Conservation (phyloP, 1,140 invertebrate genomes). For the Zeugodacus cucurbitae region DNA sequence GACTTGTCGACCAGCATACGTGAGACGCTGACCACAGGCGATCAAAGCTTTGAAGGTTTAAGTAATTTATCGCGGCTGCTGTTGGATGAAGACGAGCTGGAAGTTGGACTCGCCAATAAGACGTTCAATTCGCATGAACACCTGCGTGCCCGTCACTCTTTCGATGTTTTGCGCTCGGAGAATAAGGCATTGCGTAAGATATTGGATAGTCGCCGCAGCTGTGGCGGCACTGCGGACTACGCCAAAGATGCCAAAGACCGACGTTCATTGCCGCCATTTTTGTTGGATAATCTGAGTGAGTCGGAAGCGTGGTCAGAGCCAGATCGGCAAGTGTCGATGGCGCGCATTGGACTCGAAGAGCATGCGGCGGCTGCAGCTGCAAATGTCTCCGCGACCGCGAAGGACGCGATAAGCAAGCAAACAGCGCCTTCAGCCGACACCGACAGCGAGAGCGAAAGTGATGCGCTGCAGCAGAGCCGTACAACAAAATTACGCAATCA, state of each 20-base stretch:
- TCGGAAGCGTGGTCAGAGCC: slow-evolving; percentile 88
- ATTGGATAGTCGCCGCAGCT: slow-evolving; percentile 58
- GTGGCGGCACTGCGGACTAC: neutral
- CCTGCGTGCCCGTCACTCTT: slow-evolving; percentile 56
- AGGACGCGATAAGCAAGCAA: slow-evolving; percentile 46
- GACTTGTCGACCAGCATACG: slow-evolving; percentile 70
- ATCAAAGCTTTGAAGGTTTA: slow-evolving; percentile 65
- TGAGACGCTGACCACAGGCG: slow-evolving; percentile 62
- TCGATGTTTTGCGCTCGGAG: slow-evolving; percentile 66
- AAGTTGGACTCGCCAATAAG: slow-evolving; percentile 54
- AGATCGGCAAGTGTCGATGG: slow-evolving; percentile 81
- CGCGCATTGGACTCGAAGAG: slow-evolving; percentile 76
- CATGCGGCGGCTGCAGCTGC: slow-evolving; percentile 44
- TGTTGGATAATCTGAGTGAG: slow-evolving; percentile 73
- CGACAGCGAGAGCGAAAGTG: slow-evolving; percentile 59
- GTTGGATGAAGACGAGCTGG: slow-evolving; percentile 51
- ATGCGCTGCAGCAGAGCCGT: slow-evolving; percentile 47
- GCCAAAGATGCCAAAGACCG: slow-evolving; percentile 47
- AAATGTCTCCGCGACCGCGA: neutral
- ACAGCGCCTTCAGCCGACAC: slow-evolving; percentile 46
- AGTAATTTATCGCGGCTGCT: slow-evolving; percentile 67
- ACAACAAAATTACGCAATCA: slow-evolving; percentile 57
- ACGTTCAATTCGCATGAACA: slow-evolving; percentile 61
- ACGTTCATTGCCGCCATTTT: slow-evolving; percentile 53
- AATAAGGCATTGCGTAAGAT: slow-evolving; percentile 67